These are phyloP conservation scores for Thecocarcelia acutangulata DNA, from an alignment of 2,888 invertebrate genomes.

Conservation along the genomic window DNA sequence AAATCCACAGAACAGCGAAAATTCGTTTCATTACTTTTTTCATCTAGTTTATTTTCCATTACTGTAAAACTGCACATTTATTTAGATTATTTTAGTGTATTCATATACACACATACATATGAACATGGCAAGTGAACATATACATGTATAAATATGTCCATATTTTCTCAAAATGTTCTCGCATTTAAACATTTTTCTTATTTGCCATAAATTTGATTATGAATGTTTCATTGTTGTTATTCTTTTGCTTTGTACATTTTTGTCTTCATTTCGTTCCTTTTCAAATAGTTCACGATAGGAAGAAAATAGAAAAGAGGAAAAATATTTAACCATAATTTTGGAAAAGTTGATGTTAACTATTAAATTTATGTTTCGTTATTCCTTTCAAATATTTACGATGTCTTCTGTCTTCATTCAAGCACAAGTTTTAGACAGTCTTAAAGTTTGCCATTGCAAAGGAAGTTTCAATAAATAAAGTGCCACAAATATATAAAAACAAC, in stretches of 20 bases:
- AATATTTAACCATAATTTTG: slow-evolving; percentile 77
- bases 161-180: neutral
- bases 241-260: slow-evolving; percentile 46
- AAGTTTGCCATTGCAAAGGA: neutral
- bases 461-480: too few relatives aligned
- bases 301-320: neutral
- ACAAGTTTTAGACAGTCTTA: neutral
- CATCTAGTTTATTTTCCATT: neutral
- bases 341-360: slow-evolving; percentile 79
- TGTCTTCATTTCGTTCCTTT: slow-evolving; percentile 15
- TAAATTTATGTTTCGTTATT: slow-evolving; percentile 77
- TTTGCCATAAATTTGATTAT: slow-evolving; percentile 80
- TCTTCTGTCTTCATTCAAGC: slow-evolving; percentile 8
- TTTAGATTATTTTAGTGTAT: slow-evolving; percentile 11
- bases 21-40: neutral
- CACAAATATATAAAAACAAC: too few relatives aligned
- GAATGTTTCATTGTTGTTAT: slow-evolving; percentile 74
- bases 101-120: neutral
- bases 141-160: neutral
- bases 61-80: slow-evolving; percentile 19
- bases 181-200: slow-evolving; percentile 77
- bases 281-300: neutral
- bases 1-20: too few relatives aligned
- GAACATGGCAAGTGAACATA: too few relatives aligned
- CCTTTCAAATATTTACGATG: slow-evolving; percentile 41